A percentile compares a stretch with the other conserved stretches of the same genome.
These are phyloP conservation scores for Rhingia campestris DNA, from an alignment of 2,888 invertebrate genomes.

Conservation along the genomic window DNA sequence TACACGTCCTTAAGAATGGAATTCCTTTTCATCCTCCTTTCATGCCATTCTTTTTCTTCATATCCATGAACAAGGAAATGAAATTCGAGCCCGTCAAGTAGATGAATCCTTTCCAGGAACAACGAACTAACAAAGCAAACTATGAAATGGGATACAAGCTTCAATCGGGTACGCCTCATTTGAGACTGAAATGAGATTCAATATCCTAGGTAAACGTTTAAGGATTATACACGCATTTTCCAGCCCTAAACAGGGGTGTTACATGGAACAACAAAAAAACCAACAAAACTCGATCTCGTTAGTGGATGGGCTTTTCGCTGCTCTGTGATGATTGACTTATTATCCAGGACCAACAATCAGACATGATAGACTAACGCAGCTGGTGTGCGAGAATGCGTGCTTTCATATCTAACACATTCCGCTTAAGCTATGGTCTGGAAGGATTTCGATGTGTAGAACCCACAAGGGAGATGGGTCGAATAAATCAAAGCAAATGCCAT, in stretches of 20 bases:
- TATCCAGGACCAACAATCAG: constrained; percentile 11
- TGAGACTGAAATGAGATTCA: constrained; percentile 33
- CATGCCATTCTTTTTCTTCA: not conserved
- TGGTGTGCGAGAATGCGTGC: not conserved
- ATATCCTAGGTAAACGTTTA: constrained; percentile 39
- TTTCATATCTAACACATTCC: not conserved
- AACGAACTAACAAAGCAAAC: not conserved
- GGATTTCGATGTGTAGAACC: no score
- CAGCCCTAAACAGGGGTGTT: constrained; percentile 12
- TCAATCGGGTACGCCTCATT: constrained; percentile 44
- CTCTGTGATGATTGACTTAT: constrained; percentile 1
- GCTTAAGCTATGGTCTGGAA: constrained; percentile 9
- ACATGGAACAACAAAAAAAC: constrained; percentile 3
- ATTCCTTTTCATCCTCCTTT: constrained; percentile 21
- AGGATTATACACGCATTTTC: constrained; percentile 31
- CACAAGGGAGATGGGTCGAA: not conserved
- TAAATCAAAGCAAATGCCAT: constrained; percentile 10
- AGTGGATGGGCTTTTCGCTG: constrained; percentile 4
- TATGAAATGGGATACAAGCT: constrained; percentile 10
- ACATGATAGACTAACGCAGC: constrained; percentile 7
- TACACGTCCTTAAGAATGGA: constrained; percentile 1
- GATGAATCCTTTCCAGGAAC: constrained; percentile 1
- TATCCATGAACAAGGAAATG: constrained; percentile 29
- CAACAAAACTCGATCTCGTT: not conserved
- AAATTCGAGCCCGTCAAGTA: constrained; percentile 41